A percentile compares a stretch with the other conserved stretches of the same genome.
These are phyloP conservation scores for Tyrannus savana DNA, from an alignment of 2,113 vertebrate species.

Conservation along the genomic window DNA sequence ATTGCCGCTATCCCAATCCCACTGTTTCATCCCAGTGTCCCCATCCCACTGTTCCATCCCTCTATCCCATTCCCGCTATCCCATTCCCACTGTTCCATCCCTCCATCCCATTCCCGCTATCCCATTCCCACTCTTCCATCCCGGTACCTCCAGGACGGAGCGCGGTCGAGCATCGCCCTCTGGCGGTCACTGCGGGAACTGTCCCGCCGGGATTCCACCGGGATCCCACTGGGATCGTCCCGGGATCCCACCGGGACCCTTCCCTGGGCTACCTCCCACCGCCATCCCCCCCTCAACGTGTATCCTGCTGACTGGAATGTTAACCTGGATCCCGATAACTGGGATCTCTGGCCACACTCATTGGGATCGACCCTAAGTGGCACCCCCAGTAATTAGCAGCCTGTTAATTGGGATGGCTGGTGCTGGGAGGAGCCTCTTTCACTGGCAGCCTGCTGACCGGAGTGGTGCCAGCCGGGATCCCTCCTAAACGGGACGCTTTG, in stretches of 20 bases:
- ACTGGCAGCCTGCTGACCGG: not conserved
- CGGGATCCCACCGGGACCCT: not conserved
- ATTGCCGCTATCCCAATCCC: not conserved
- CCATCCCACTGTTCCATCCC: not conserved
- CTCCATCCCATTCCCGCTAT: not conserved
- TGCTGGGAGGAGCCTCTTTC: not conserved
- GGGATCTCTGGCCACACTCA: not conserved
- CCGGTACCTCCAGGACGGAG: not conserved
- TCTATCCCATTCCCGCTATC: not conserved
- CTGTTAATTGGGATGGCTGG: not conserved
- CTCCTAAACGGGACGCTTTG: not conserved
- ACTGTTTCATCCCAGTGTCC: not conserved
- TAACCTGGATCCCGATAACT: fast-evolving
- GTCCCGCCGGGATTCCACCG: fast-evolving
- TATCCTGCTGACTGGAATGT: fast-evolving
- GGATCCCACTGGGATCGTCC: fast-evolving
- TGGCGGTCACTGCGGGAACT: not conserved
- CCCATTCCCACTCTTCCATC: not conserved
- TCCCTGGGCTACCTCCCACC: fast-evolving
- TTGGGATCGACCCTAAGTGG: not conserved
- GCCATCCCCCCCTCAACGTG: no score
- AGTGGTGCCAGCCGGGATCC: not conserved
- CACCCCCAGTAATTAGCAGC: not conserved
- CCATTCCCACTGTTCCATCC: fast-evolving
- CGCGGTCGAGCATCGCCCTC: not conserved